Evolutionary conservation across 2,797 vertebrate genomes (phyloP).

Genomic region (Onychomys arenicola): DNA sequence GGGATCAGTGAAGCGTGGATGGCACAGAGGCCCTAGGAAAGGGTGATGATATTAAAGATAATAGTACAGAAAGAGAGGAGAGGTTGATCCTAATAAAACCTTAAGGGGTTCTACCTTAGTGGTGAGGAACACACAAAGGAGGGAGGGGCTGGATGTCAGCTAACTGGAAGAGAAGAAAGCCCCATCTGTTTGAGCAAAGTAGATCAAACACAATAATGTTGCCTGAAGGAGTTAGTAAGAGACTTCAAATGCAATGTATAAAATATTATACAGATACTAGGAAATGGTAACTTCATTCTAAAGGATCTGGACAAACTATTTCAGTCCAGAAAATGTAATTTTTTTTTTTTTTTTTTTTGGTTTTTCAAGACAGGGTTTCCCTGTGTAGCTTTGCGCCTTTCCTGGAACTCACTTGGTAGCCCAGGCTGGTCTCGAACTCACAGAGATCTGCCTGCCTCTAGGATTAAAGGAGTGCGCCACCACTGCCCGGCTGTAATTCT

Average conservation of each 20-base stretch:
- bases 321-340: slow-evolving; percentile 1
- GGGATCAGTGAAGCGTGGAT: background rate
- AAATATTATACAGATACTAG: background rate
- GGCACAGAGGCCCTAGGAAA: background rate
- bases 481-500: too few species aligned
- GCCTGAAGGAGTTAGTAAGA: background rate
- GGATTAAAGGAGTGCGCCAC: too few species aligned
- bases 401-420: too few species aligned
- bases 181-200: background rate
- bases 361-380: too few species aligned
- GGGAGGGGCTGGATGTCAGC: background rate
- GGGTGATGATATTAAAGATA: background rate
- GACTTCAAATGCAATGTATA: background rate
- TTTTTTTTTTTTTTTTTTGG: too few species aligned
- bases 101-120: background rate
- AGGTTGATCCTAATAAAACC: background rate
- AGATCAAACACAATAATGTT: background rate
- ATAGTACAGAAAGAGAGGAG: background rate
- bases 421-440: too few species aligned
- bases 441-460: too few species aligned
- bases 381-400: too few species aligned
- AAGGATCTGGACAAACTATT: background rate
- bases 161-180: background rate
- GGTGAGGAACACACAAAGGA: background rate
- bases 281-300: background rate